Evolutionary conservation across 2,888 invertebrate species (phyloP).

Genomic region (Physocephala rufipes): DNA sequence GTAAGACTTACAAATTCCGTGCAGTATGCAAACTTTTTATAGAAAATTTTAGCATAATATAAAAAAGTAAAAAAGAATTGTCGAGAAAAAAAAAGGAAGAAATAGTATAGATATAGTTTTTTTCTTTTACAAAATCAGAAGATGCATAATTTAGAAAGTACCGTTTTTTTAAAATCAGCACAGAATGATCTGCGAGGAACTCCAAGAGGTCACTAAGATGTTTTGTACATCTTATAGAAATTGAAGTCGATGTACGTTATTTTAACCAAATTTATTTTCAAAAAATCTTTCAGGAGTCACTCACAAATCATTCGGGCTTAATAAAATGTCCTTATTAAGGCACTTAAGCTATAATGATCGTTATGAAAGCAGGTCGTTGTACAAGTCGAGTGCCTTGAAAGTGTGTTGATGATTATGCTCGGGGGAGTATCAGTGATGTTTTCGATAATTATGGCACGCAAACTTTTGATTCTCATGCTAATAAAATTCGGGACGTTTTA

Average conservation of each 20-base stretch:
- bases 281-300: constrained; percentile 5
- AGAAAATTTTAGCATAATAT: constrained; percentile 44
- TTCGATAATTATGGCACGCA: no score
- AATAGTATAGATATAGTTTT: constrained; percentile 38
- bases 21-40: constrained; percentile 62
- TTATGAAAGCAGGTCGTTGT: constrained; percentile 6
- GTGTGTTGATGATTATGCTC: no score
- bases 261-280: background rate
- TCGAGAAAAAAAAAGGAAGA: constrained; percentile 47
- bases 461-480: no score
- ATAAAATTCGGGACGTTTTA: no score
- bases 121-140: constrained; percentile 44
- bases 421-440: no score
- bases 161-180: constrained; percentile 5
- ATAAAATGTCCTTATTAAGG: background rate
- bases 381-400: no score
- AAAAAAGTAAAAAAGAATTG: constrained; percentile 40
- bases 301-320: constrained; percentile 24
- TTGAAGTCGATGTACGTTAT: background rate
- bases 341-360: constrained; percentile 16
- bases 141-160: constrained; percentile 36
- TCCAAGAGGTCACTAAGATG: background rate
- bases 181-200: constrained; percentile 18
- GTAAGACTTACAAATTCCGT: constrained; percentile 62
- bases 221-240: background rate